Base-by-base conservation (phyloP, 1,140 invertebrate genomes). In the Pseudomyrmex cubaensis region DNA sequence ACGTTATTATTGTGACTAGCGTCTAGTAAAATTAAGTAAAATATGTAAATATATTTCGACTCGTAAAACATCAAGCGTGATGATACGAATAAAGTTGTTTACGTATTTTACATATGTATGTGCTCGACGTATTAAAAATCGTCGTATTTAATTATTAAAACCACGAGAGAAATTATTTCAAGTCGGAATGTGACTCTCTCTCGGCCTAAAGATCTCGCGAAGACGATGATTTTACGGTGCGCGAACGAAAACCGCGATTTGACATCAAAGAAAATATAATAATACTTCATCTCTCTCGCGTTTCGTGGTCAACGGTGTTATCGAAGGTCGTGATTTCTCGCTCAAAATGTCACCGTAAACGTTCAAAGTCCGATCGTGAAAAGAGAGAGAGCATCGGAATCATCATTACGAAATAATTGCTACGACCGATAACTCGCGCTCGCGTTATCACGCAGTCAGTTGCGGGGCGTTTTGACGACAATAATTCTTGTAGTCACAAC, bases 251-350 rank as follows among this genome's bases (percentile, higher is more conserved):
- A 78, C 57, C 59, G 64, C 52, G 54, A 50, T 15, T 15, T n/a
- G 59, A 59, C 0, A 25, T 8, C 1, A 20, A n/a, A 66, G 61
- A 86, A 15, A 35, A 35, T 35, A 35, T 35, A 7, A 35, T 35
- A 7, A 35, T 35, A 35, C 35, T 35, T 35, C 22, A 20, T 20
- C 22, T 57, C 57, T 57, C 13, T 70, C 44, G 48, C 46, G 10
- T 83, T 77, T 86, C 72, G 61, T 57, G 56, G 9, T 46, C 48
- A 35, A 13, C 8, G 13, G 61, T 57, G 57, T 22, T 74, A 75
- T 80, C 85, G 86, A 84, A 84, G 85, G 69, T 87, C 82, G 57
- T 22, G 69, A 84, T 87, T 80, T 82, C 76, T 83, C 61, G 9
- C 35, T 52, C 13, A 25, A 75, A 72, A 12, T 59, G 63, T 76